Evolutionary conservation across 1,140 invertebrate species (phyloP).

Genomic region (Glomeris maerens): DNA sequence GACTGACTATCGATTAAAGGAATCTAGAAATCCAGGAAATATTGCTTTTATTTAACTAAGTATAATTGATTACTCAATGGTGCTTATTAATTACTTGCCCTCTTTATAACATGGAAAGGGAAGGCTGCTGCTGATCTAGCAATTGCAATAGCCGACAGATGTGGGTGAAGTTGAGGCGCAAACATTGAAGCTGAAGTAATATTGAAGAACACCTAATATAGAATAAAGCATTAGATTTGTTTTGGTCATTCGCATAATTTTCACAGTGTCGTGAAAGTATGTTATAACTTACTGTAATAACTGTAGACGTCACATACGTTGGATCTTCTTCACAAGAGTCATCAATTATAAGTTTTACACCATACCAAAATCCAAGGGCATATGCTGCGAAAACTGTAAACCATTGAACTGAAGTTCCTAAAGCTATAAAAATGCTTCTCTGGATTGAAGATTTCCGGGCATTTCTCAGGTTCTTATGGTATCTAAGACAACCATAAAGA

Average conservation of each 20-base stretch:
- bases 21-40: background rate
- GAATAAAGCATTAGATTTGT: background rate
- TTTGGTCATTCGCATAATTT: background rate
- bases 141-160: background rate
- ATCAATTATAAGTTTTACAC: slow-evolving; percentile 42
- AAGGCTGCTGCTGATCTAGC: background rate
- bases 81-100: no score
- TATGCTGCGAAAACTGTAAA: no score
- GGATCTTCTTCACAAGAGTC: slow-evolving; percentile 13
- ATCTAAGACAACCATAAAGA: slow-evolving; percentile 29
- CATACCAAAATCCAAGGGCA: slow-evolving; percentile 73
- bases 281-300: slow-evolving; percentile 20
- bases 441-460: slow-evolving; percentile 51
- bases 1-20: slow-evolving; percentile 2
- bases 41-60: background rate
- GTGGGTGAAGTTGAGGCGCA: background rate
- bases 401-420: slow-evolving; percentile 44
- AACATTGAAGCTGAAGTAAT: no score
- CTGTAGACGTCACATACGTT: slow-evolving; percentile 18
- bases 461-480: slow-evolving; percentile 40
- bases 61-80: background rate
- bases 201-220: background rate
- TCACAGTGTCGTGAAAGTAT: background rate
- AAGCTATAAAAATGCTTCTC: slow-evolving; percentile 49
- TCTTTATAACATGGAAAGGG: background rate